Conservation (phyloP, 1,140 invertebrate genomes). For the Pseudoatta argentina region DNA sequence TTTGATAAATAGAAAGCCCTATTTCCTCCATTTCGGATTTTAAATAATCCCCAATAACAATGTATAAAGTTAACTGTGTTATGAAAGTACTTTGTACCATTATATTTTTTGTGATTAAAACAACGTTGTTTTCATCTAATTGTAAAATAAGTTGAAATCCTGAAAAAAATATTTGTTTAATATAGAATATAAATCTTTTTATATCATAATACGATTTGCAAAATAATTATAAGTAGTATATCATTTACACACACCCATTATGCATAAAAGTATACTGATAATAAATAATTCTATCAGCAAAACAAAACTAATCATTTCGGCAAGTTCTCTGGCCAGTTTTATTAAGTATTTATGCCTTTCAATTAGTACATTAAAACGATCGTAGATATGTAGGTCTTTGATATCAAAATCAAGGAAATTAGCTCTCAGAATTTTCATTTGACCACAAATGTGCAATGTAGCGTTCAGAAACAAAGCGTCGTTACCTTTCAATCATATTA, state of each 20-base stretch:
- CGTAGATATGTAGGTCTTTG: not conserved
- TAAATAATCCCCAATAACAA: constrained; percentile 58
- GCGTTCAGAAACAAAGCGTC: constrained; percentile 55
- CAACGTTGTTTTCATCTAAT: not conserved
- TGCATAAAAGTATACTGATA: constrained; percentile 51
- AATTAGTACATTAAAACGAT: not conserved
- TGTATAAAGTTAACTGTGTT: constrained; percentile 29
- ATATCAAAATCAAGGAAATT: constrained; percentile 6
- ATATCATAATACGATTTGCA: not conserved
- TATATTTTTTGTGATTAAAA: constrained; percentile 27
- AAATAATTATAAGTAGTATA: not conserved
- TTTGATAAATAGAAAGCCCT: constrained; percentile 12
- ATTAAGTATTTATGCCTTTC: constrained; percentile 45
- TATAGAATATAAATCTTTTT: not conserved
- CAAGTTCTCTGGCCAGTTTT: not conserved
- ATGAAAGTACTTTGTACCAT: not conserved
- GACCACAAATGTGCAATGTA: constrained; percentile 61
- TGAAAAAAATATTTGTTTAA: not conserved
- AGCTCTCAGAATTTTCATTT: constrained; percentile 42
- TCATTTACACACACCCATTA: constrained; percentile 47
- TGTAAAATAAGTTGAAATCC: constrained; percentile 63
- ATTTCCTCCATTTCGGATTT: constrained; percentile 52
- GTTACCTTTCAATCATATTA: constrained; percentile 50
- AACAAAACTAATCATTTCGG: constrained; percentile 36
- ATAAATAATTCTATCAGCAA: constrained; percentile 54